These are phyloP conservation scores for Geopemphigus sp. DNA, from an alignment of 1,140 invertebrate genomes.

Conservation along the genomic window DNA sequence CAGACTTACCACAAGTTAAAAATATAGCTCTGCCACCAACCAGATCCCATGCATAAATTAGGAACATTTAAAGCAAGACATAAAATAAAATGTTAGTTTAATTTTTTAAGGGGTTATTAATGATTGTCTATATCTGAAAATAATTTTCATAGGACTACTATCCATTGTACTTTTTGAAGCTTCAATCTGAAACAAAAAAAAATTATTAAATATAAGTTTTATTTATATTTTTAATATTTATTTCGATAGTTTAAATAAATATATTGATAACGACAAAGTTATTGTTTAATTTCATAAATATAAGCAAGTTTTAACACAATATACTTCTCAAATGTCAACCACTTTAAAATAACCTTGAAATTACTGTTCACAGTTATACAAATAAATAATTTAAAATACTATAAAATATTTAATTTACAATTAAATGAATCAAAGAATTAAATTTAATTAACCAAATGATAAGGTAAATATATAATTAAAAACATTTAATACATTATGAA, in stretches of 20 bases:
- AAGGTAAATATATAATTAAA: too few species aligned
- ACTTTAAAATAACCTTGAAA: too few species aligned
- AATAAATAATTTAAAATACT: too few species aligned
- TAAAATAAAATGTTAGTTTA: constrained; percentile 41
- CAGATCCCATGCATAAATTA: constrained; percentile 46
- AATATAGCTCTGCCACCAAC: constrained; percentile 45
- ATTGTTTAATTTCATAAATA: neutral
- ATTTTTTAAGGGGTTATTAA: constrained; percentile 15
- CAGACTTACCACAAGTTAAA: constrained; percentile 34
- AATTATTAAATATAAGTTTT: neutral
- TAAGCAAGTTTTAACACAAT: too few species aligned
- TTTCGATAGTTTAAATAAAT: neutral
- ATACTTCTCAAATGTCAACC: too few species aligned
- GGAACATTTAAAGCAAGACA: constrained; percentile 38
- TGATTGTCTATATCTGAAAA: neutral
- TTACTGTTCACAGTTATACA: too few species aligned
- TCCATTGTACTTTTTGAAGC: neutral
- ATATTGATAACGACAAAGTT: neutral
- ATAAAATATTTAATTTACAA: too few species aligned
- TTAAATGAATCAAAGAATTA: too few species aligned
- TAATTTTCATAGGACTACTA: neutral
- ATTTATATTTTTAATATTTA: neutral
- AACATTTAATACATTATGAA: too few species aligned
- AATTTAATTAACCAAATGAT: too few species aligned
- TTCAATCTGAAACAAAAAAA: constrained; percentile 8